A percentile compares a stretch with the other conserved stretches of the same genome.
Evolutionary conservation across 2,797 vertebrate species (phyloP).

Genomic region (Avahi laniger): DNA sequence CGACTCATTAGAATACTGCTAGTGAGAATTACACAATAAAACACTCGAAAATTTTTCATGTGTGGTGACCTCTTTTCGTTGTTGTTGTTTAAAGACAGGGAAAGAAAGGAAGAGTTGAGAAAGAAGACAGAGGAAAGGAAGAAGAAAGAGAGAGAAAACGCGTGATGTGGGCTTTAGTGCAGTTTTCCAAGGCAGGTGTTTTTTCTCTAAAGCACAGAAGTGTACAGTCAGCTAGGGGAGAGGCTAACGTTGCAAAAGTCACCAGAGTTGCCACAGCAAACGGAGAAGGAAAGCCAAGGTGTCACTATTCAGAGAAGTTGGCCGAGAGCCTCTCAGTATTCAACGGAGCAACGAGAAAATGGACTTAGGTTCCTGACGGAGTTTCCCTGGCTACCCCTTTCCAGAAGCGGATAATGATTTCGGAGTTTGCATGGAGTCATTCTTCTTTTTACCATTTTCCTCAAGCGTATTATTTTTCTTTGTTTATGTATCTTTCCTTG

Average conservation of each 20-base stretch:
- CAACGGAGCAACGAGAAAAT: rapidly evolving
- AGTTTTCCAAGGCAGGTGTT: not conserved
- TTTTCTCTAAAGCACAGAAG: not conserved
- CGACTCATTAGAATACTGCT: not conserved
- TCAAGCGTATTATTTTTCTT: not conserved
- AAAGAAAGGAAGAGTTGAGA: not conserved
- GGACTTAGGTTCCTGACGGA: not conserved
- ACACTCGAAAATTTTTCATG: not conserved
- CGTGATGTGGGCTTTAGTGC: not conserved
- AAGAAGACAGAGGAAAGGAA: not conserved
- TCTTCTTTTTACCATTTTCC: not conserved
- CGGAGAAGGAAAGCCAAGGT: rapidly evolving
- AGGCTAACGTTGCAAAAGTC: not conserved
- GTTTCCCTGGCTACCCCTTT: not conserved
- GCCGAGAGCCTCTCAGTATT: not conserved
- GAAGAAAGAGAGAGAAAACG: not conserved
- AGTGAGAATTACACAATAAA: not conserved
- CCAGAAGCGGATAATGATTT: not conserved
- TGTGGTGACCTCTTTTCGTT: not conserved
- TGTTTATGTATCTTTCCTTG: not conserved
- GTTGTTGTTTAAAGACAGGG: not conserved
- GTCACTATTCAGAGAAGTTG: too few species aligned
- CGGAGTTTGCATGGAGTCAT: not conserved
- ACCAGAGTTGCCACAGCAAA: not conserved
- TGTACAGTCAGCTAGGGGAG: too few species aligned